Percentiles rank a stretch among this genome's conserved stretches.
phyloP scores from a whole-genome alignment of 2,797 vertebrate species.

The Capromys pilorides region DNA sequence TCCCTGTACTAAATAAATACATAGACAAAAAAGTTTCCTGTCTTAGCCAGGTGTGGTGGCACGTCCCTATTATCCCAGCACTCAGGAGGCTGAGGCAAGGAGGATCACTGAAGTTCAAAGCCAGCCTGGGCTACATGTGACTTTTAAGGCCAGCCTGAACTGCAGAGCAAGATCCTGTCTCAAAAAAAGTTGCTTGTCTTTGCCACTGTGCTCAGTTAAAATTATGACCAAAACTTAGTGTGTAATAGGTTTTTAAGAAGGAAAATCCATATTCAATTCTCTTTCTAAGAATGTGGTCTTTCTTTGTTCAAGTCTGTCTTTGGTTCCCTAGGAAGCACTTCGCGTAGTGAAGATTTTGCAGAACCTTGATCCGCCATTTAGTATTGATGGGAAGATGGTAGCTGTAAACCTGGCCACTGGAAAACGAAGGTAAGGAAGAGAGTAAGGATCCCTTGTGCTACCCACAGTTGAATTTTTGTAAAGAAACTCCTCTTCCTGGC shows the following conservation, averaged over 20 bases:
- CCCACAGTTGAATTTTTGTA: background rate
- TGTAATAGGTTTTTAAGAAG: background rate
- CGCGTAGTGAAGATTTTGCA: slow-evolving; percentile 94
- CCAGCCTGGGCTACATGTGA: too few species aligned
- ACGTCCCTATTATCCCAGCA: too few species aligned
- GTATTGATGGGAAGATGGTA: slow-evolving; percentile 93
- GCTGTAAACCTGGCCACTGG: slow-evolving; percentile 94
- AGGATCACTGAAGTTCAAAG: too few species aligned
- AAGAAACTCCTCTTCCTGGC: background rate
- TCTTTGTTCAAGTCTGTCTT: slow-evolving; percentile 53
- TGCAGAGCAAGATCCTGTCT: too few species aligned
- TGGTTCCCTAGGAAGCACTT: slow-evolving; percentile 91
- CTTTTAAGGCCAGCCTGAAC: too few species aligned
- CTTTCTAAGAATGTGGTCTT: background rate
- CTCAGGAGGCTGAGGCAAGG: too few species aligned
- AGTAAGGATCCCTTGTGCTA: background rate
- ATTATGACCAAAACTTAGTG: background rate
- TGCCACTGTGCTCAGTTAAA: background rate
- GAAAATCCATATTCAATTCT: background rate
- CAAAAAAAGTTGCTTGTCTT: background rate
- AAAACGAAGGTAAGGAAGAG: slow-evolving; percentile 85
- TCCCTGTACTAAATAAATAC: too few species aligned
- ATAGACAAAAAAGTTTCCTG: background rate
- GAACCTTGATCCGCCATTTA: slow-evolving; percentile 92
- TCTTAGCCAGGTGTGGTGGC: too few species aligned